phyloP scores from a whole-genome alignment of 2,113 vertebrate genomes.

The Pongo pygmaeus region DNA sequence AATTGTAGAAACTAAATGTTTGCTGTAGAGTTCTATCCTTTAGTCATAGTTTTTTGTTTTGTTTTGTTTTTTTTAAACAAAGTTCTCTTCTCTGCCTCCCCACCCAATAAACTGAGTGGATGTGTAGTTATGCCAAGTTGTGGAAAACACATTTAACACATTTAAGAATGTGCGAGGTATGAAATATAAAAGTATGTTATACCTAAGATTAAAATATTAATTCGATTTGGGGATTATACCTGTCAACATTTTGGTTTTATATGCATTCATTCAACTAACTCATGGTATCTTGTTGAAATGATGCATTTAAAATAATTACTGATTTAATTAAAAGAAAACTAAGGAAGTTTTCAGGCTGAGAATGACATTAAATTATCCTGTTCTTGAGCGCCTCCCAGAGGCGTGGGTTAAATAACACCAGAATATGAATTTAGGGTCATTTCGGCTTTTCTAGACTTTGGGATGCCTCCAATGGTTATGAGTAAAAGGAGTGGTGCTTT shows the following conservation, averaged over 20 bases:
- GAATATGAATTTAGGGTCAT: background rate
- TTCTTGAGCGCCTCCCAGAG: background rate
- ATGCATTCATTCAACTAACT: background rate
- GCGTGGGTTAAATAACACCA: background rate
- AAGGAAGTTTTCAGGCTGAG: background rate
- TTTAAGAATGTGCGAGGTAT: background rate
- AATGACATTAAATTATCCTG: background rate
- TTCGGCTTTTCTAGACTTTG: background rate
- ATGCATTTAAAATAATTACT: background rate
- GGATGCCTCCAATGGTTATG: background rate
- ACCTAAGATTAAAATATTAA: background rate
- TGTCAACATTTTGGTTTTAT: background rate
- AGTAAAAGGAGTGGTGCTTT: background rate
- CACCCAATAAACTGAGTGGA: background rate
- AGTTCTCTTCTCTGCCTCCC: background rate
- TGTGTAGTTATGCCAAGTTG: background rate
- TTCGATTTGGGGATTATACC: background rate
- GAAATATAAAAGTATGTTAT: background rate
- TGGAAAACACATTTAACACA: background rate
- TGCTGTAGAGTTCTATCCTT: background rate
- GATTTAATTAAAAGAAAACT: background rate
- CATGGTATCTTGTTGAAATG: background rate
- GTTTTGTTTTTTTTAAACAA: background rate
- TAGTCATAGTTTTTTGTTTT: background rate
- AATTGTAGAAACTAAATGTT: background rate